Conservation (phyloP, 2,113 vertebrate species). For the Myotis davidii region DNA sequence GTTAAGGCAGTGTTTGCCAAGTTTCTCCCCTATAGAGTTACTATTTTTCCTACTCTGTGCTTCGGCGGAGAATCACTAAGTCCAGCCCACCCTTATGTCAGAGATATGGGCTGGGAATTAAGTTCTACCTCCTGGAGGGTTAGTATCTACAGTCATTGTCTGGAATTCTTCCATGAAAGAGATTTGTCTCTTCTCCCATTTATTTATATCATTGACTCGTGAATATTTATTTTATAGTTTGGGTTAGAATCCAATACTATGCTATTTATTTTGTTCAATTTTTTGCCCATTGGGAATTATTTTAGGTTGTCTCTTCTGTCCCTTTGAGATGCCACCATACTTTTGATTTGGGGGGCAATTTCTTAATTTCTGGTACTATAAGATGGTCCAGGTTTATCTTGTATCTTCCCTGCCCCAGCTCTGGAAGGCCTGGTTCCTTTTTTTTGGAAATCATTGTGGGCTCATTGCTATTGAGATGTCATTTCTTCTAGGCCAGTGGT, state of each 20-base stretch:
- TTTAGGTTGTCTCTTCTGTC: neutral
- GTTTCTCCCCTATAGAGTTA: neutral
- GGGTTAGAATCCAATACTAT: neutral
- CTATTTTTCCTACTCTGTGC: neutral
- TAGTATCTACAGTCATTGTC: neutral
- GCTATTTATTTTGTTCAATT: neutral
- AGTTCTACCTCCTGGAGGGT: neutral
- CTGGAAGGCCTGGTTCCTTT: neutral
- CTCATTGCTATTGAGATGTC: neutral
- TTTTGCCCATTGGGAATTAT: neutral
- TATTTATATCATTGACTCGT: neutral
- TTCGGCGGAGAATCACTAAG: neutral
- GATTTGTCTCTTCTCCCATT: neutral
- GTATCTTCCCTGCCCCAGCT: neutral
- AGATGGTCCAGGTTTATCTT: neutral
- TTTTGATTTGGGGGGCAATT: neutral
- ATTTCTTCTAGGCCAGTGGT: neutral
- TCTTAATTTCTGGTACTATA: neutral
- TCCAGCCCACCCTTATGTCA: neutral
- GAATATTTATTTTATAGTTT: constrained; percentile 51
- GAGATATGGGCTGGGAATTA: neutral
- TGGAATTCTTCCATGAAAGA: neutral
- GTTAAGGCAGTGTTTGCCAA: neutral
- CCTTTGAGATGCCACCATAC: neutral
- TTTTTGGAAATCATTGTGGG: neutral